Conservation (phyloP, 2,888 invertebrate genomes). For the Rhogogaster chlorosoma region DNA sequence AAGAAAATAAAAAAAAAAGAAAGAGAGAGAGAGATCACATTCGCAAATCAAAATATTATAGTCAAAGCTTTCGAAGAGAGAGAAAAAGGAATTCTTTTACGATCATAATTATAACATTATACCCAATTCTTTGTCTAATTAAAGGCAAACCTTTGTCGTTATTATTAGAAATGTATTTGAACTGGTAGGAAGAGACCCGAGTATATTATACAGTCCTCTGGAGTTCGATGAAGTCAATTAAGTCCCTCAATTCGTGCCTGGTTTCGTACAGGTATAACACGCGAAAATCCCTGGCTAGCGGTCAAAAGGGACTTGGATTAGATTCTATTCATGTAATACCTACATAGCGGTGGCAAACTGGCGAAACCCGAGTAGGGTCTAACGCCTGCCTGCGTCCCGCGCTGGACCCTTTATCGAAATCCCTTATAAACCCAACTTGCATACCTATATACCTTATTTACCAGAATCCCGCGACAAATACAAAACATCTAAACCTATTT, state of each 20-base stretch:
- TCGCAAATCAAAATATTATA: not conserved
- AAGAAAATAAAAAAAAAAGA: not conserved
- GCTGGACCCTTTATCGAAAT: slow-evolving; percentile 8
- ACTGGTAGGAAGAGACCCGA: not conserved
- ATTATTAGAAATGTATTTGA: not conserved
- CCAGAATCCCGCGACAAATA: not conserved
- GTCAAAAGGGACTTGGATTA: slow-evolving; percentile 23
- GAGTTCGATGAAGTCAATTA: slow-evolving; percentile 41
- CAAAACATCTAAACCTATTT: not conserved
- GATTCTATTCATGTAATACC: slow-evolving; percentile 40
- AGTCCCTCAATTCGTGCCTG: not conserved
- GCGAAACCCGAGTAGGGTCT: slow-evolving; percentile 28
- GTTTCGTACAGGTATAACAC: not conserved
- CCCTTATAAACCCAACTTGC: not conserved
- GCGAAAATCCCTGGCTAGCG: not conserved
- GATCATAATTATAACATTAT: not conserved
- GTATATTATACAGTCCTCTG: not conserved
- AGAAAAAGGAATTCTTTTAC: not conserved
- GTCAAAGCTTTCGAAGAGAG: not conserved
- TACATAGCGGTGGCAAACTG: not conserved
- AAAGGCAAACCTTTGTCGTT: not conserved
- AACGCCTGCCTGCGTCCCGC: not conserved
- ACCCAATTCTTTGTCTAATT: not conserved
- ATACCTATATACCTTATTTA: not conserved
- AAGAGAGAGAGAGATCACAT: not conserved